Evolutionary conservation across 1,140 invertebrate species (phyloP).

Genomic region (Lethrus apterus): DNA sequence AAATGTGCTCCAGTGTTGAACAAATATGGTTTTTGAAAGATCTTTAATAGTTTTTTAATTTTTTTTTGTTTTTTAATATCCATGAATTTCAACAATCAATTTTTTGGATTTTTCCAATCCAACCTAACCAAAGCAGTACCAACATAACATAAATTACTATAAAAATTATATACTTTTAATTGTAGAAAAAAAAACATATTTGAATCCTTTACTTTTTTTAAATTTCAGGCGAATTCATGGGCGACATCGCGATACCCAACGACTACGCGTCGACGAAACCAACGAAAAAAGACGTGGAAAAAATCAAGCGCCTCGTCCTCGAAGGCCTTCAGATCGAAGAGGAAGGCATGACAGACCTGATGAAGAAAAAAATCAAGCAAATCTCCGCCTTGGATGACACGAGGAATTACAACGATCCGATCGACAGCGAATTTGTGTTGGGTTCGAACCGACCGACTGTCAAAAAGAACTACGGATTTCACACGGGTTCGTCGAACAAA

Average conservation of each 20-base stretch:
- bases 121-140: too few relatives aligned
- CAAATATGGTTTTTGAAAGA: too few relatives aligned
- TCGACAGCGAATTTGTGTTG: constrained; percentile 17
- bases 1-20: too few relatives aligned
- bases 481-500: constrained; percentile 26
- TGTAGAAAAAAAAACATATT: too few relatives aligned
- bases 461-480: background rate
- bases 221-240: constrained; percentile 67
- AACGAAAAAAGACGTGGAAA: constrained; percentile 56
- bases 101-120: too few relatives aligned
- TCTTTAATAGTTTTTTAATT: too few relatives aligned
- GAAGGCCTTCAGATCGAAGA: constrained; percentile 76
- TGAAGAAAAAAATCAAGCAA: constrained; percentile 58
- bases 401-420: constrained; percentile 48
- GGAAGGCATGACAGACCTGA: constrained; percentile 64
- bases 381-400: constrained; percentile 35
- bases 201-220: constrained; percentile 20
- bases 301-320: constrained; percentile 68
- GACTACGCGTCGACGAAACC: constrained; percentile 47
- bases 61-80: too few relatives aligned
- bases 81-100: too few relatives aligned
- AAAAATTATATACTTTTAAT: too few relatives aligned
- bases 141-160: too few relatives aligned
- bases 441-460: background rate
- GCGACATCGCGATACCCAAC: constrained; percentile 72